These are phyloP conservation scores for Poeciliopsis infans DNA, from an alignment of 2,797 vertebrate genomes.

Conservation along the genomic window DNA sequence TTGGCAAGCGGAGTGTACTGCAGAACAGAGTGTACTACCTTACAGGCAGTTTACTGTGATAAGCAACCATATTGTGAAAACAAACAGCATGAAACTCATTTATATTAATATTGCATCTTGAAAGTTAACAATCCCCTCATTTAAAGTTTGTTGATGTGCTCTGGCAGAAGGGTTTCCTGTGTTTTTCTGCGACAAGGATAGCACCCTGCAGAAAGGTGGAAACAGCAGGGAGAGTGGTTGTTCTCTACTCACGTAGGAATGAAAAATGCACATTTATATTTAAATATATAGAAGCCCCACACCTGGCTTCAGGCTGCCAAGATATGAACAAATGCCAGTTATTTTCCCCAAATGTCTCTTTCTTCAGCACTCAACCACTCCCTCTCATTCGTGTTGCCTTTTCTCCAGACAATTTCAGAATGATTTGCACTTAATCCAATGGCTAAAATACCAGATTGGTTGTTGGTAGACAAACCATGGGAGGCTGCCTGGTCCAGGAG, in stretches of 20 bases:
- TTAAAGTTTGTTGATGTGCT: slow-evolving; percentile 32
- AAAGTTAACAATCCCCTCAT: slow-evolving; percentile 41
- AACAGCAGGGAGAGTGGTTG: slow-evolving; percentile 28
- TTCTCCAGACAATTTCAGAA: slow-evolving; percentile 56
- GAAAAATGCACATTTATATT: background rate
- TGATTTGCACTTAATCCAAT: slow-evolving; percentile 28
- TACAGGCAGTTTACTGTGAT: slow-evolving; percentile 34
- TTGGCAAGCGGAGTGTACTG: slow-evolving; percentile 57
- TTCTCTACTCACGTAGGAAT: background rate
- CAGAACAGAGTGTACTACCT: slow-evolving; percentile 34
- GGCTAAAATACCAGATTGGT: slow-evolving; percentile 34
- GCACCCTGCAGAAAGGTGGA: slow-evolving; percentile 4
- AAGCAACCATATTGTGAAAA: slow-evolving; percentile 47
- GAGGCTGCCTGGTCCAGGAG: slow-evolving; percentile 20
- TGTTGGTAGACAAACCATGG: slow-evolving; percentile 10
- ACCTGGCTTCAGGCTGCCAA: slow-evolving; percentile 24
- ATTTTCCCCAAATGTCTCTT: slow-evolving; percentile 42
- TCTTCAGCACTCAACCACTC: slow-evolving; percentile 41
- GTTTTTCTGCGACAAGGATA: slow-evolving; percentile 38
- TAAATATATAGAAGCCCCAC: slow-evolving; percentile 56
- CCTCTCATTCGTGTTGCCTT: slow-evolving; percentile 42
- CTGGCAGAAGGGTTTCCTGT: slow-evolving; percentile 18
- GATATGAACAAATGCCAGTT: slow-evolving; percentile 53
- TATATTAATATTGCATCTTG: slow-evolving; percentile 22
- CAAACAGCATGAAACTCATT: slow-evolving; percentile 44